Percentiles rank a stretch among this genome's conserved stretches.
Evolutionary conservation across 2,888 invertebrate genomes (phyloP).

Genomic region (Plagodis dolabraria): DNA sequence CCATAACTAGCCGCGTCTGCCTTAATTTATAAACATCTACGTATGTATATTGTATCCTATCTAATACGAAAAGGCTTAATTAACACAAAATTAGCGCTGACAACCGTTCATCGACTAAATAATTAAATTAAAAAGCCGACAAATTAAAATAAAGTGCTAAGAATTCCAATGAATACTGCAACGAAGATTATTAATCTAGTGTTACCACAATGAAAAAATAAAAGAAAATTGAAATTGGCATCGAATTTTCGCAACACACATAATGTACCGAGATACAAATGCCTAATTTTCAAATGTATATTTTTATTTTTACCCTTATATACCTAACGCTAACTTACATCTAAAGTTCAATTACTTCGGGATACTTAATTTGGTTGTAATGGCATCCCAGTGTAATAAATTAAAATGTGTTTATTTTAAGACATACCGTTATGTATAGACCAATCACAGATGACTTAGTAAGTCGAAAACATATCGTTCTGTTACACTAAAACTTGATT

Average conservation of each 20-base stretch:
- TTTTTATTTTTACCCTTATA: slow-evolving; percentile 61
- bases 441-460: slow-evolving; percentile 11
- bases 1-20: slow-evolving; percentile 52
- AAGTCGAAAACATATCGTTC: not conserved
- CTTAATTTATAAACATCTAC: slow-evolving; percentile 73
- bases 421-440: slow-evolving; percentile 36
- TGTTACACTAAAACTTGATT: not conserved
- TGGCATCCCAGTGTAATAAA: slow-evolving; percentile 29
- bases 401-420: slow-evolving; percentile 43
- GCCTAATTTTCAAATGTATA: slow-evolving; percentile 61
- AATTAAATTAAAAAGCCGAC: slow-evolving; percentile 60
- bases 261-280: slow-evolving; percentile 70
- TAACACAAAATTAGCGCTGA: slow-evolving; percentile 58
- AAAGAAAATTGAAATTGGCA: slow-evolving; percentile 47
- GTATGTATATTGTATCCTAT: slow-evolving; percentile 74
- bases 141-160: slow-evolving; percentile 42
- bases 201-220: slow-evolving; percentile 55
- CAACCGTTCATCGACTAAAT: slow-evolving; percentile 65
- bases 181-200: slow-evolving; percentile 55
- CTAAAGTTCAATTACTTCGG: slow-evolving; percentile 67
- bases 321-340: slow-evolving; percentile 72
- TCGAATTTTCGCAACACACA: slow-evolving; percentile 64
- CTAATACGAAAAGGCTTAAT: slow-evolving; percentile 75
- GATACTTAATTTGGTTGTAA: slow-evolving; percentile 30
- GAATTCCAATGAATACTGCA: slow-evolving; percentile 70